Percentiles rank a stretch among this genome's conserved stretches.
These are phyloP conservation scores for Papilio xuthus DNA, from an alignment of 1,140 invertebrate genomes.

Conservation along the genomic window DNA sequence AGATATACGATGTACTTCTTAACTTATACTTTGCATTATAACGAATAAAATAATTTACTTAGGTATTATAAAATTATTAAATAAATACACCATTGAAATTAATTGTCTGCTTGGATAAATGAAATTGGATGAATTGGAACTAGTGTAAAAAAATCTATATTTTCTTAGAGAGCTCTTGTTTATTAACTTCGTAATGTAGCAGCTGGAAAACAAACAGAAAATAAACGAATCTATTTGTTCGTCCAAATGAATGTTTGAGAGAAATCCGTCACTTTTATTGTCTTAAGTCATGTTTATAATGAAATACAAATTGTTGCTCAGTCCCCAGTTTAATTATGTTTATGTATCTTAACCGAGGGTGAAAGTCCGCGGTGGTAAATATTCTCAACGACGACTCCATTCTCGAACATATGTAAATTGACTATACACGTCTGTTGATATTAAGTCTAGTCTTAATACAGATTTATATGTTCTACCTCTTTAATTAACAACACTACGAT, in stretches of 20 bases:
- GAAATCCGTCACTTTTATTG: conserved; percentile 5
- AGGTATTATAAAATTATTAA: too few species aligned
- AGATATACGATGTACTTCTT: not conserved
- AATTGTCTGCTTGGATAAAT: not conserved
- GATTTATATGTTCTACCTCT: not conserved
- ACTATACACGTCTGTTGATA: not conserved
- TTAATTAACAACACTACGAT: not conserved
- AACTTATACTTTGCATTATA: too few species aligned
- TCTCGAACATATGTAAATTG: not conserved
- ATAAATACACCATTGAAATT: not conserved
- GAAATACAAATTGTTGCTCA: conserved; percentile 15
- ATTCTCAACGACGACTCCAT: not conserved
- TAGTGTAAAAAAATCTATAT: not conserved
- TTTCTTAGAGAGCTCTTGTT: not conserved
- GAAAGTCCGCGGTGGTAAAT: conserved; percentile 2
- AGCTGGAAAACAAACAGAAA: not conserved
- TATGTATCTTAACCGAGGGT: conserved; percentile 10
- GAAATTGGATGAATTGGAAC: not conserved
- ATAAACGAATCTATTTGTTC: not conserved
- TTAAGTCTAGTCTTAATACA: not conserved
- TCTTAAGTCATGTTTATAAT: conserved; percentile 13
- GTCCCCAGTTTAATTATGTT: conserved; percentile 12
- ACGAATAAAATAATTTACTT: too few species aligned
- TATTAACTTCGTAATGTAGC: not conserved
- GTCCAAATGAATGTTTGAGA: not conserved